Conservation (phyloP, 2,888 invertebrate genomes). For the Ptychoptera albimana region DNA sequence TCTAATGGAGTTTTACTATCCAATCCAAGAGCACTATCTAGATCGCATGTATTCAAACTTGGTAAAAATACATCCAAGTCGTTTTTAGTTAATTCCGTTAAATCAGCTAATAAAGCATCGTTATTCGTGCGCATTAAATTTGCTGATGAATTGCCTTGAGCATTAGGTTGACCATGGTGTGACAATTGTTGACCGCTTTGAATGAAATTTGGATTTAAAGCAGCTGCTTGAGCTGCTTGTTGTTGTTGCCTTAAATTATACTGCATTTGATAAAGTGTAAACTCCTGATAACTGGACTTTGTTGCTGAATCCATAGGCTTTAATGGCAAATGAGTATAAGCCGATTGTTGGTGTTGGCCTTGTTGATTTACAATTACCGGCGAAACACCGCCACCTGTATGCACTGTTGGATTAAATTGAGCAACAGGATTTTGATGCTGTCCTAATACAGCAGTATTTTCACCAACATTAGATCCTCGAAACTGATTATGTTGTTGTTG, state of each 20-base stretch:
- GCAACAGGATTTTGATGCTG: constrained; percentile 5
- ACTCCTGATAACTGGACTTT: constrained; percentile 45
- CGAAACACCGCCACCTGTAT: constrained; percentile 7
- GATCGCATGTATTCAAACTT: constrained; percentile 41
- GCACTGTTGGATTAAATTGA: not conserved
- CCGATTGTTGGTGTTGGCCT: constrained; percentile 13
- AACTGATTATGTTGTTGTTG: constrained; percentile 14
- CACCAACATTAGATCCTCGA: constrained; percentile 7
- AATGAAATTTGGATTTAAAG: constrained; percentile 15
- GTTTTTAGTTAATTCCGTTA: constrained; percentile 26
- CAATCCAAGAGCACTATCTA: constrained; percentile 29
- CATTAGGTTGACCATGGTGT: constrained; percentile 15
- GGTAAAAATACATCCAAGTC: constrained; percentile 52
- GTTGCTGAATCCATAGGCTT: constrained; percentile 46
- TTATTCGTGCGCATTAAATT: not conserved
- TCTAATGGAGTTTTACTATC: constrained; percentile 28
- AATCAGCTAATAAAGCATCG: constrained; percentile 15
- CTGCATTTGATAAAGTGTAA: constrained; percentile 46
- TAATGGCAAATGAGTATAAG: constrained; percentile 25
- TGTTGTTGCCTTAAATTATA: constrained; percentile 40
- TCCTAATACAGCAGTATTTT: not conserved
- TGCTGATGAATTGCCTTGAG: not conserved
- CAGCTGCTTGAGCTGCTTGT: constrained; percentile 24
- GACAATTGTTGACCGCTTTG: constrained; percentile 13
- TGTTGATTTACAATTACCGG: constrained; percentile 12